Percentiles rank a stretch among this genome's conserved stretches.
phyloP scores from a whole-genome alignment of 2,797 vertebrate species.

The Sebastes baramenuke region DNA sequence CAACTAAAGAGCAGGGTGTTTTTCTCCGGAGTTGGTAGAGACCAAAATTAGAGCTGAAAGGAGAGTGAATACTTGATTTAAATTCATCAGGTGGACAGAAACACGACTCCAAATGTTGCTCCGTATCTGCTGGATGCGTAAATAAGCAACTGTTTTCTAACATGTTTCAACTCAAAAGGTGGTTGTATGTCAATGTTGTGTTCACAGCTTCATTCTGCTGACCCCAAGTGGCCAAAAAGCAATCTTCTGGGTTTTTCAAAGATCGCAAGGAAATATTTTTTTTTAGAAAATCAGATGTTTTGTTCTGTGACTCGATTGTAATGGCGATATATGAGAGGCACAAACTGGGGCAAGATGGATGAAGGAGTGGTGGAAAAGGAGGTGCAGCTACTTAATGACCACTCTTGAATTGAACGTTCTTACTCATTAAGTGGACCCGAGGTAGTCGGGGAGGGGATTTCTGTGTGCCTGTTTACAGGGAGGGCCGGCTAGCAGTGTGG shows the following conservation, averaged over 20 bases:
- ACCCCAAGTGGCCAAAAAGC: neutral
- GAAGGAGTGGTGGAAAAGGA: conserved; percentile 17
- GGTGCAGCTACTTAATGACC: conserved; percentile 22
- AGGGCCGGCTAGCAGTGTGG: neutral
- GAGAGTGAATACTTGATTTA: fast-evolving
- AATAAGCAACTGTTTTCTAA: neutral
- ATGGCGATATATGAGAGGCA: neutral
- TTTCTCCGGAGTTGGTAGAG: too few species aligned
- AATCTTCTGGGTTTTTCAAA: neutral
- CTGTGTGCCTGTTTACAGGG: conserved; percentile 24
- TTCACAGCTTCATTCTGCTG: neutral
- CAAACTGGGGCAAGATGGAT: neutral
- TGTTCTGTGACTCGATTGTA: neutral
- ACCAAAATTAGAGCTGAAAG: too few species aligned
- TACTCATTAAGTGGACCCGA: conserved; percentile 8
- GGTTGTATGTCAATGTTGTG: neutral
- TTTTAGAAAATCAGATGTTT: neutral
- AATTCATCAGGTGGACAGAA: neutral
- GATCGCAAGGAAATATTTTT: neutral
- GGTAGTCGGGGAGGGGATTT: neutral
- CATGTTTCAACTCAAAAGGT: neutral
- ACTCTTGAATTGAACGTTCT: conserved; percentile 16
- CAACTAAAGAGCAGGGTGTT: too few species aligned
- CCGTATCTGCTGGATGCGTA: neutral
- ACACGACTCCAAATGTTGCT: neutral